Base-by-base conservation (phyloP, 2,888 invertebrate species). In the Parnassius mnemosyne region DNA sequence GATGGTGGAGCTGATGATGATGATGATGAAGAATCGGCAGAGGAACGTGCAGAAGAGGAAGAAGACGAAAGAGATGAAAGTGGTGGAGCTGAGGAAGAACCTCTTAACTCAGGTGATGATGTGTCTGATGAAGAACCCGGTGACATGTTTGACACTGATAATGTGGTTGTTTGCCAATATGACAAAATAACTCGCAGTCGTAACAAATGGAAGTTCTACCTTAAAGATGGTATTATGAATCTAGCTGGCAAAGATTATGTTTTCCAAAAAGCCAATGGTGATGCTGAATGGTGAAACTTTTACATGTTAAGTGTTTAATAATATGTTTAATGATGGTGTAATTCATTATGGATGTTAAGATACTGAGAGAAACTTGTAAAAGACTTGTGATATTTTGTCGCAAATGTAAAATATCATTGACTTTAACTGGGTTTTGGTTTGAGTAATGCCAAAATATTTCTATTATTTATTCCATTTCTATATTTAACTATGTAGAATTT, bases 201-300 rank as follows among this genome's bases (percentile, higher is more conserved):
- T 78, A 99, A 98, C 88, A 98, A 98, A 88, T 99, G 99, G 99
- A 99, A 99, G 92, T 99, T 99, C 87, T 97, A 98, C 86, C 93
- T 99, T 69, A 99, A 99, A 92, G 99, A 99, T 92, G 99, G 99
- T 65, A 99, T 99, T 69, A 99, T 99, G 99, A 99, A 98, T 93
- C 94, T 99, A 79, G 96, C 96, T 71, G 99, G 99, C 53, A 97
- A 97, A 89, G 99, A 99, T 92, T 99, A 96, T 92, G 98, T 99
- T 78, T 99, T 99, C 92, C 99, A 99, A 92, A 98, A 98, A 92
- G 98, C 99, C 12, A 97, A 96, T 78, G 99, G 99, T 71, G 99
- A 99, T 93, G 99, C 99, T 34, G 99, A 99, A 86, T 99, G 99
- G 99, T 99, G 94, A 94, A 80, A 74, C 63, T 67, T 68, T 60